Base-by-base conservation (phyloP, 2,113 vertebrate species). In the Dasyprocta punctata region DNA sequence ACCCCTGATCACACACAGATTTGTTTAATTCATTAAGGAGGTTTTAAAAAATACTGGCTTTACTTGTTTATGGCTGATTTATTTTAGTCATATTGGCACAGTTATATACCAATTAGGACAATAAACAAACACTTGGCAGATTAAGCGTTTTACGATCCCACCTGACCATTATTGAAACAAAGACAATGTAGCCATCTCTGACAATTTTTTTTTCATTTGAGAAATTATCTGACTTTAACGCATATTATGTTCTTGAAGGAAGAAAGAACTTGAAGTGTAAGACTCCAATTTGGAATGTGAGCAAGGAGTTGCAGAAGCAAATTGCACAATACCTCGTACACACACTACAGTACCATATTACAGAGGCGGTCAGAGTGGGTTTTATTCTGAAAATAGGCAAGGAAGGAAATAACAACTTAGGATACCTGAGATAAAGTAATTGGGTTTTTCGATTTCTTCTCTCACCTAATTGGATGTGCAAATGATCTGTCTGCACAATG, bases 401-500 rank as follows among this genome's bases (percentile, higher is more conserved):
- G 61, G 86, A 52, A 78, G 44, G 77, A 87, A 90, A 20, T 56
- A 90, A 85, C 30, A 71, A 44, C n/a, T 80, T 56, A 77, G 69
- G 65, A 33, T 75, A 67, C 88, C 56, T 80, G 92, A 69, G 78
- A 54, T 56, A 84, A 92, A 94, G 90, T 95, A 82, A 96, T 89
- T 95, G 94, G 81, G 47, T 95, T 88, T 95, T 88, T 71, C 0
- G 67, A 85, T 85, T 87, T 85, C 63, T 87, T 58, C 67, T 96
- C 85, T 96, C 89, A 90, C 82, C 94, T 91, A 86, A 84, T 71
- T 92, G 90, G 69, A 91, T 38, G 78, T 86, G 71, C 38, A 90
- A 92, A 96, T 89, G 73, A 90, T 85, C 49, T 54, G 60, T 92
- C 96, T 96, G 92, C 38, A 11, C 38, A 38, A 19, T 16, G 67